Conservation (phyloP, 1,140 invertebrate species). For the Xylocopa sonorina region DNA sequence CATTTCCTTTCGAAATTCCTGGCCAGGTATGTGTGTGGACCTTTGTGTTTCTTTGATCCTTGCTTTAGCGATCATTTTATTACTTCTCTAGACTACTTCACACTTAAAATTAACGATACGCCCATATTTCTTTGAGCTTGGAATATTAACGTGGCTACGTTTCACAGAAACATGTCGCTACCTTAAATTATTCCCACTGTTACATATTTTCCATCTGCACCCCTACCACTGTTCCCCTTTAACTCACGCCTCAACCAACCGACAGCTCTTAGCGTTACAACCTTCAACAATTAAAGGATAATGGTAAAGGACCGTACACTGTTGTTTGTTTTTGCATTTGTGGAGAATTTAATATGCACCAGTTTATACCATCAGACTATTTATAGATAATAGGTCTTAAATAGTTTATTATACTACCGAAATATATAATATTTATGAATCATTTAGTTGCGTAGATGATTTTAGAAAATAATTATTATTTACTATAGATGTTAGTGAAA, state of each 20-base stretch:
- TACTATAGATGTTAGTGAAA: no score
- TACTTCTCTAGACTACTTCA: conserved; percentile 35
- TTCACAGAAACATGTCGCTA: conserved; percentile 22
- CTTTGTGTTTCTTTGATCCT: conserved; percentile 49
- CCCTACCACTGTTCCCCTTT: background rate
- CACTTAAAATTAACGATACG: conserved; percentile 50
- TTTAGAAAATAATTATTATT: no score
- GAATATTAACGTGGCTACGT: conserved; percentile 43
- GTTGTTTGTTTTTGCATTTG: no score
- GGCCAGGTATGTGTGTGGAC: conserved; percentile 10
- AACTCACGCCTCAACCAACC: background rate
- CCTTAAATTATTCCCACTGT: conserved; percentile 30
- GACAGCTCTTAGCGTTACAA: conserved; percentile 4
- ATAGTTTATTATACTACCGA: no score
- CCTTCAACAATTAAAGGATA: no score
- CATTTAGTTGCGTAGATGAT: no score
- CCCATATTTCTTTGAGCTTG: conserved; percentile 36
- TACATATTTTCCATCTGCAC: background rate
- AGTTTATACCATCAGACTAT: no score
- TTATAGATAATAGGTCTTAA: no score
- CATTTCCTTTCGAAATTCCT: conserved; percentile 39
- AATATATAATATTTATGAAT: no score
- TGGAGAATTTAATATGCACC: no score
- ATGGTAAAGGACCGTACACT: no score
- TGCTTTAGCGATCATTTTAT: conserved; percentile 44